Conservation (phyloP, 2,113 vertebrate species). For the Antechinus flavipes region DNA sequence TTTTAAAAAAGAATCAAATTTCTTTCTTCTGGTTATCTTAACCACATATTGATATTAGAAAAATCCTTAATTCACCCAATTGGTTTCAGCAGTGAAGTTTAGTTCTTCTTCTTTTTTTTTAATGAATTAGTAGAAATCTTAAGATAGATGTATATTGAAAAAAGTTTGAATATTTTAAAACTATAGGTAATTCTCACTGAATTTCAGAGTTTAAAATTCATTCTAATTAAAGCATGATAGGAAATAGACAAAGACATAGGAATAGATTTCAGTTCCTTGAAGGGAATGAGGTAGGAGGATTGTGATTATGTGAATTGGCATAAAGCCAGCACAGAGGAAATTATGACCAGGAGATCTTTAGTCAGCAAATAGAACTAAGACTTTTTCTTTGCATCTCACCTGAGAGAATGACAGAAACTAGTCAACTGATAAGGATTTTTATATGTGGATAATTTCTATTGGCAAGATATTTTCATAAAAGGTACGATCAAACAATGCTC, state of each 20-base stretch:
- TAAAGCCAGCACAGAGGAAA: constrained; percentile 42
- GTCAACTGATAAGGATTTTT: constrained; percentile 45
- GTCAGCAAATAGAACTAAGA: constrained; percentile 41
- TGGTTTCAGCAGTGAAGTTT: not conserved
- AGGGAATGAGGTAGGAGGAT: constrained; percentile 36
- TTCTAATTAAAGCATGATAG: constrained; percentile 27
- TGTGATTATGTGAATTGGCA: constrained; percentile 53
- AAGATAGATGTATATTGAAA: constrained; percentile 25
- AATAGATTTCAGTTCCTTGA: constrained; percentile 35
- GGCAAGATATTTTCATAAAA: constrained; percentile 42
- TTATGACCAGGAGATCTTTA: constrained; percentile 27
- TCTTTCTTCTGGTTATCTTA: not conserved
- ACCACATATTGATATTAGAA: not conserved
- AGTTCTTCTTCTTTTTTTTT: constrained; percentile 12
- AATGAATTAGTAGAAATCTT: not conserved
- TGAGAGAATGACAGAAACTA: constrained; percentile 15
- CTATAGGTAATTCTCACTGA: constrained; percentile 43
- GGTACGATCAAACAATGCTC: not conserved
- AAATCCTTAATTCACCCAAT: constrained; percentile 2
- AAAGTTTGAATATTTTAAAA: constrained; percentile 10
- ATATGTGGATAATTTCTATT: constrained; percentile 10
- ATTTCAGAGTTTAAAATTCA: constrained; percentile 45
- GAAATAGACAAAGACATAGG: constrained; percentile 19
- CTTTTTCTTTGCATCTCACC: constrained; percentile 63
- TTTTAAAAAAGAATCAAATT: not conserved